Percentiles rank a stretch among this genome's conserved stretches.
phyloP scores from a whole-genome alignment of 2,797 vertebrate species.

The Bryconaethiops microstoma region DNA sequence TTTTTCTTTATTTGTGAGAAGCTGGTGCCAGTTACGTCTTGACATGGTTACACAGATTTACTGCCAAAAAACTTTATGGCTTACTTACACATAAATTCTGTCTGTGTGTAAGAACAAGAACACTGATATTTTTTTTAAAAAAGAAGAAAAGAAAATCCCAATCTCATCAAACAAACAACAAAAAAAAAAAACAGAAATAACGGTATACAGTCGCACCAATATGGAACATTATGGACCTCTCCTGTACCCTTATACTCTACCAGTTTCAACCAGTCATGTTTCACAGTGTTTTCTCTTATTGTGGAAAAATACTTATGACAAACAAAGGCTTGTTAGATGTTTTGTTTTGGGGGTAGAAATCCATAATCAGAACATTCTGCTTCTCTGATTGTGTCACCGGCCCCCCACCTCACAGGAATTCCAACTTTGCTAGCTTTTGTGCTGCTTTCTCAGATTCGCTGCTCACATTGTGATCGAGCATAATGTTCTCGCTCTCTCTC shows the following conservation, averaged over 20 bases:
- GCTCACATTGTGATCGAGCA: conserved; percentile 14
- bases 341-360: neutral
- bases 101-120: conserved; percentile 64
- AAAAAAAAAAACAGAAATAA: conserved; percentile 9
- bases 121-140: conserved; percentile 24
- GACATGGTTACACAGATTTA: conserved; percentile 63
- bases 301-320: conserved; percentile 5
- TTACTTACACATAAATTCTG: conserved; percentile 56
- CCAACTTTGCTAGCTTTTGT: conserved; percentile 2
- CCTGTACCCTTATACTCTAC: neutral
- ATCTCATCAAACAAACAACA: conserved; percentile 62
- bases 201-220: conserved; percentile 39
- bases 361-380: neutral
- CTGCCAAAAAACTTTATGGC: conserved; percentile 67
- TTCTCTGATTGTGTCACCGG: conserved; percentile 13
- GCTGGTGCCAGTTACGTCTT: conserved; percentile 72
- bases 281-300: conserved; percentile 27
- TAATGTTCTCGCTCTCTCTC: conserved; percentile 11
- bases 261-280: neutral
- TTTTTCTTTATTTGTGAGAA: conserved; percentile 55
- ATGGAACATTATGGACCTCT: conserved; percentile 29
- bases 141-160: conserved; percentile 59
- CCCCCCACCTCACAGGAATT: conserved; percentile 10
- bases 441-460: conserved; percentile 2
- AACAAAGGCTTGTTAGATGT: neutral